Evolutionary conservation across 64 coral and sea anemone species (phyloP).

Genomic region (Montipora capricornis): DNA sequence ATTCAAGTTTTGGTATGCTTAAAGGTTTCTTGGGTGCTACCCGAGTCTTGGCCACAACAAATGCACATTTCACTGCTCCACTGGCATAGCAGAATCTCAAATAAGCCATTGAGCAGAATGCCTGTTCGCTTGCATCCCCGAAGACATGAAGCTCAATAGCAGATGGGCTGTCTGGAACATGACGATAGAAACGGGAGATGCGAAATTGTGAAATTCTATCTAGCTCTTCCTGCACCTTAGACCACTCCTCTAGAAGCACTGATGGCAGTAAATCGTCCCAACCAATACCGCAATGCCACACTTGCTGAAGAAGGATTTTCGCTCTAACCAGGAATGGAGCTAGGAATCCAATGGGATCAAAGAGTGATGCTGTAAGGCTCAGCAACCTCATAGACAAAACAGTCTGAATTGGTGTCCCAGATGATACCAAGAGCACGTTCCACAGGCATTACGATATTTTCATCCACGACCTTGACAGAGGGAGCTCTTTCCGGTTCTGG

Average conservation of each 20-base stretch:
- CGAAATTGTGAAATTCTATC: slow-evolving; percentile 13
- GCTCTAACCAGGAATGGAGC: slow-evolving; percentile 27
- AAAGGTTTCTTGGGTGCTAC: slow-evolving; percentile 33
- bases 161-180: neutral
- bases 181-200: slow-evolving; percentile 14
- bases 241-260: neutral
- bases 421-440: slow-evolving; percentile 40
- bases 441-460: slow-evolving; percentile 16
- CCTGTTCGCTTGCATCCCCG: slow-evolving; percentile 31
- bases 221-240: neutral
- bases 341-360: slow-evolving; percentile 41
- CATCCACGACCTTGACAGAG: slow-evolving; percentile 1
- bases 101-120: slow-evolving; percentile 30
- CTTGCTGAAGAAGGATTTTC: slow-evolving; percentile 25
- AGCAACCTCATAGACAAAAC: slow-evolving; percentile 23
- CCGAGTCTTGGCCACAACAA: slow-evolving; percentile 27
- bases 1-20: slow-evolving; percentile 11
- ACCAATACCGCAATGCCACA: slow-evolving; percentile 10
- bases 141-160: slow-evolving; percentile 25
- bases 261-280: slow-evolving; percentile 19
- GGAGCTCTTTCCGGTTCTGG: slow-evolving; percentile 14
- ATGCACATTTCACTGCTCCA: slow-evolving; percentile 7
- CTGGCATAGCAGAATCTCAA: neutral
- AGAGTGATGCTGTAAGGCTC: slow-evolving; percentile 25
- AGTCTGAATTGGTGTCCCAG: slow-evolving; percentile 19